phyloP scores from a whole-genome alignment of 2,797 vertebrate genomes.

The Pipistrellus nathusii region DNA sequence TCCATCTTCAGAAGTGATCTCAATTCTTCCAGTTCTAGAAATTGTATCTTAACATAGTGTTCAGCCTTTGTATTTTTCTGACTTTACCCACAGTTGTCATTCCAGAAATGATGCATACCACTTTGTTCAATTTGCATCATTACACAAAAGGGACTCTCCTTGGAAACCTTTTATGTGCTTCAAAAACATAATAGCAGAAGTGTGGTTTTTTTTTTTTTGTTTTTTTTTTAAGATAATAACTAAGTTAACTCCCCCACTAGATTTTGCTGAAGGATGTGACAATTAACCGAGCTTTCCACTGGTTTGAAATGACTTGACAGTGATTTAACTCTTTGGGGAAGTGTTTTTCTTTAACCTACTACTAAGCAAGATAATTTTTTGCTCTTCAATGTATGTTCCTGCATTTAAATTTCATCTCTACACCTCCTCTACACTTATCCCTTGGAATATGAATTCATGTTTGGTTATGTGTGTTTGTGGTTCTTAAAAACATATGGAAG shows the following conservation, averaged over 20 bases:
- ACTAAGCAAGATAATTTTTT: neutral
- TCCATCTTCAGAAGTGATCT: conserved; percentile 47
- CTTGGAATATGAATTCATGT: neutral
- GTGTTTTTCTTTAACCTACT: conserved; percentile 60
- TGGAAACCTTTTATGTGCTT: conserved; percentile 77
- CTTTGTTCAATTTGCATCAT: conserved; percentile 67
- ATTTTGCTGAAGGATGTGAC: conserved; percentile 76
- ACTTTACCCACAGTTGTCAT: conserved; percentile 67
- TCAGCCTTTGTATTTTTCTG: conserved; percentile 54
- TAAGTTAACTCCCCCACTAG: conserved; percentile 78
- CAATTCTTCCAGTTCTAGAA: conserved; percentile 27
- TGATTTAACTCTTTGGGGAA: conserved; percentile 74
- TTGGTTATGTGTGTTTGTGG: neutral
- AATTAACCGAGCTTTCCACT: conserved; percentile 77
- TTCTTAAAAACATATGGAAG: conserved; percentile 32
- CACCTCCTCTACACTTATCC: neutral
- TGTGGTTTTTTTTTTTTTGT: conserved; percentile 71
- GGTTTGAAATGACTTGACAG: conserved; percentile 74
- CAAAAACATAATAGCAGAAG: conserved; percentile 77
- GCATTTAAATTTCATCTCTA: conserved; percentile 38
- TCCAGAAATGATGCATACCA: conserved; percentile 55
- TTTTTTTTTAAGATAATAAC: conserved; percentile 81
- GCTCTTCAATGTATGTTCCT: conserved; percentile 35
- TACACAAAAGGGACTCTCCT: conserved; percentile 78
- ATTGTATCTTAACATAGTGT: neutral